Base-by-base conservation (phyloP, 2,113 vertebrate genomes). In the Fulica atra region DNA sequence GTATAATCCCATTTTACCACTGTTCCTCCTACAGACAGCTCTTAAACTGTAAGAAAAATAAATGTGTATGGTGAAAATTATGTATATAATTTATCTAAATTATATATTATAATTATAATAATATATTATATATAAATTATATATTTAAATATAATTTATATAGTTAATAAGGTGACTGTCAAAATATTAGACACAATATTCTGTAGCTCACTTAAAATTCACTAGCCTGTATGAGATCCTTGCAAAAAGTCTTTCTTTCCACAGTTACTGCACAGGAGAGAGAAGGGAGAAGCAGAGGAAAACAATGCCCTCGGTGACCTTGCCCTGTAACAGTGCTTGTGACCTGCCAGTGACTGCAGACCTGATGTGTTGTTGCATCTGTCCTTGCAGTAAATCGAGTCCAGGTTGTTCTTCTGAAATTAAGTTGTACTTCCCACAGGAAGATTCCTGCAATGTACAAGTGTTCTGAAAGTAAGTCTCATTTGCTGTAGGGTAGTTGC, bases 221-320 rank as follows among this genome's bases (percentile, higher is more conserved):
- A 57, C 25, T 12, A 48, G 24, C 48, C 10, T 61, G 13, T 46
- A 7, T 38, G 14, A 71, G 38, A 68, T 68, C 11, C 51, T 65
- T 57, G 18, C 65, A 89, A 84, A n/a, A 78, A 65, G 4, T 44
- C 48, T 78, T 51, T 68, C 19, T 73, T 54, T 64, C 38, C 44
- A 63, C 18, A n/a, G 19, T 63, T 76, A 40, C 12, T 44, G 26
- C 1, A 0, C 53, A 21, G 38, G 16, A 63, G 42, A 36, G 16
- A 68, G 61, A 63, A 86, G 14, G 29, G 10, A 40, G 33, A 56
- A 87, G 42, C 5, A 70, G 64, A 91, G n/a, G 59, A 59, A 60
- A 70, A 24, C 1, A 2, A 50, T 48, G 38, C 18, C 53, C 11
- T 42, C 0, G 0, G 29, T 83, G 42, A 42, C 23, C 11, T 64